A percentile compares a stretch with the other conserved stretches of the same genome.
These are phyloP conservation scores for Leptinotarsa juncta DNA, from an alignment of 2,888 invertebrate species.

Conservation along the genomic window DNA sequence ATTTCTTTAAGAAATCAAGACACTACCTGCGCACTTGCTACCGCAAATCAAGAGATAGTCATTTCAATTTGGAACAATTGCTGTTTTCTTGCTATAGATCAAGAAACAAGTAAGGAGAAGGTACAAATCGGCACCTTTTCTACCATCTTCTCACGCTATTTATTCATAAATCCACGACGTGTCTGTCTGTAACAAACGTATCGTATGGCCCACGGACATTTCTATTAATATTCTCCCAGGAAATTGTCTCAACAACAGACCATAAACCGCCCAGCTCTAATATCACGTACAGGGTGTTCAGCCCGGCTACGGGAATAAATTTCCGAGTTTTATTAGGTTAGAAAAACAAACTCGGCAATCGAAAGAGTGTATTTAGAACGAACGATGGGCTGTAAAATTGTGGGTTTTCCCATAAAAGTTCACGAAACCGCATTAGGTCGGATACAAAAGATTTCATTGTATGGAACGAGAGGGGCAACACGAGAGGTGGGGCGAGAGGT, in stretches of 20 bases:
- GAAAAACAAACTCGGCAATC: constrained; percentile 29
- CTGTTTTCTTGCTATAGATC: no score
- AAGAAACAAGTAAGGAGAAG: no score
- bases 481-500: not conserved
- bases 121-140: no score
- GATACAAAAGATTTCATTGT: constrained; percentile 27
- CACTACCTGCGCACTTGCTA: no score
- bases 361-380: constrained; percentile 28
- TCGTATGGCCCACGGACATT: no score
- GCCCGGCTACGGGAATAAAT: constrained; percentile 19
- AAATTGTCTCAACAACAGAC: not conserved
- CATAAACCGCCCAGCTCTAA: constrained; percentile 31
- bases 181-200: no score
- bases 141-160: no score
- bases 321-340: constrained; percentile 24
- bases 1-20: no score
- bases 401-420: constrained; percentile 24
- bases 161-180: no score
- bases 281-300: constrained; percentile 36
- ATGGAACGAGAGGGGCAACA: not conserved
- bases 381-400: constrained; percentile 25
- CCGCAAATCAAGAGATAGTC: no score
- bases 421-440: constrained; percentile 15
- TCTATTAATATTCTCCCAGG: no score
- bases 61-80: no score